Percentiles rank a stretch among this genome's conserved stretches.
phyloP scores from a whole-genome alignment of 1,140 invertebrate genomes.

The Drosophila jambulina region DNA sequence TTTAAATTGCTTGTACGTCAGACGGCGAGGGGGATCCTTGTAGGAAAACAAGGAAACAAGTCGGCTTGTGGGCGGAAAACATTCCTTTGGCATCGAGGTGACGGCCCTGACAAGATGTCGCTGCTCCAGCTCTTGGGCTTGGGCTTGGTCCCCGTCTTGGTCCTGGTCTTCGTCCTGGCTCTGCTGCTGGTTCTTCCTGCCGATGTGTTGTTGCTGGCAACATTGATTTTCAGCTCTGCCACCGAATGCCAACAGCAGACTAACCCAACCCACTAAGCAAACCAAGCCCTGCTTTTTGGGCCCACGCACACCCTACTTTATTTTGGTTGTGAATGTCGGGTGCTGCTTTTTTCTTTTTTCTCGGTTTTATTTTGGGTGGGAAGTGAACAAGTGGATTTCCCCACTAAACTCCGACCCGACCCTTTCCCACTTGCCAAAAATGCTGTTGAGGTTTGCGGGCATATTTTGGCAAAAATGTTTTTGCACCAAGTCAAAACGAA shows the following conservation, averaged over 20 bases:
- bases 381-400: conserved; percentile 57
- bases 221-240: conserved; percentile 75
- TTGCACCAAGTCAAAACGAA: conserved; percentile 37
- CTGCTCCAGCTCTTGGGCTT: conserved; percentile 20
- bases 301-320: conserved; percentile 56
- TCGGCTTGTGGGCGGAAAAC: conserved; percentile 37
- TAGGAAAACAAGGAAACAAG: conserved; percentile 37
- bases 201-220: conserved; percentile 56
- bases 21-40: conserved; percentile 7
- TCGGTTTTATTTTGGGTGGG: conserved; percentile 24
- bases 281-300: conserved; percentile 3
- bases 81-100: conserved; percentile 68
- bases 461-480: conserved; percentile 79
- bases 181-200: conserved; percentile 16
- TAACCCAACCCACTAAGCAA: conserved; percentile 13
- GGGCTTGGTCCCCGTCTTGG: conserved; percentile 2
- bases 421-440: conserved; percentile 40
- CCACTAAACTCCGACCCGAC: conserved; percentile 17
- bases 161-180: background rate
- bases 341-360: background rate
- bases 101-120: conserved; percentile 65
- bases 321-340: conserved; percentile 61
- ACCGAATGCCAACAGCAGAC: conserved; percentile 68
- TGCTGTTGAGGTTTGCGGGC: conserved; percentile 81
- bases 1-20: conserved; percentile 61